Evolutionary conservation across 2,888 invertebrate genomes (phyloP).

Genomic region (Nomada flava): DNA sequence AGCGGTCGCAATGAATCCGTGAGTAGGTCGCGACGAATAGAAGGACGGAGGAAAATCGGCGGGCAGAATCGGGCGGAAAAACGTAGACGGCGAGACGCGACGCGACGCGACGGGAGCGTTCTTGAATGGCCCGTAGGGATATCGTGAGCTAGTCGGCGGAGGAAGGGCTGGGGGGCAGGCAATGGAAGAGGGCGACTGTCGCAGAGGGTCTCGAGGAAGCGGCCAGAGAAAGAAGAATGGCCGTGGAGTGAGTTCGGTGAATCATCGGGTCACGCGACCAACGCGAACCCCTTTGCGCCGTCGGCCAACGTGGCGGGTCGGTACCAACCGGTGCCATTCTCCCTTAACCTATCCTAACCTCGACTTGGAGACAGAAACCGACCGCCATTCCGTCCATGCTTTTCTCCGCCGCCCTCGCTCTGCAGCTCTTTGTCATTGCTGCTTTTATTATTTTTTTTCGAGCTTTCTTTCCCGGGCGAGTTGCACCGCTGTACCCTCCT

Average conservation of each 20-base stretch:
- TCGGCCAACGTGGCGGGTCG: slow-evolving; percentile 55
- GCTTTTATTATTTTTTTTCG: slow-evolving; percentile 33
- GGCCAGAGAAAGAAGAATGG: slow-evolving; percentile 45
- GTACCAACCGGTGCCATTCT: slow-evolving; percentile 78
- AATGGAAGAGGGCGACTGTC: slow-evolving; percentile 43
- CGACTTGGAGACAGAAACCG: slow-evolving; percentile 64
- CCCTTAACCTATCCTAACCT: slow-evolving; percentile 75
- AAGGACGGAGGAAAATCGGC: slow-evolving; percentile 37
- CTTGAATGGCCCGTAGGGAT: slow-evolving; percentile 67
- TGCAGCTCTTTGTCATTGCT: slow-evolving; percentile 7
- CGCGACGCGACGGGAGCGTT: slow-evolving; percentile 35
- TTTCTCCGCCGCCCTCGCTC: background rate
- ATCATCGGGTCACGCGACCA: slow-evolving; percentile 83
- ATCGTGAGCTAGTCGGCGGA: slow-evolving; percentile 57
- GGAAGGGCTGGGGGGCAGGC: slow-evolving; percentile 61
- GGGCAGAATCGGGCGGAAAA: slow-evolving; percentile 26
- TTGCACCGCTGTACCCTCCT: background rate
- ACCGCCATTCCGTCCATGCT: slow-evolving; percentile 27
- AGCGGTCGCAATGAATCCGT: slow-evolving; percentile 48
- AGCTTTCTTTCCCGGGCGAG: background rate
- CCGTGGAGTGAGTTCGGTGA: slow-evolving; percentile 73
- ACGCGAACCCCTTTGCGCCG: slow-evolving; percentile 58
- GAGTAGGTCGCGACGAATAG: slow-evolving; percentile 29
- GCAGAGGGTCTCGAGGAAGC: slow-evolving; percentile 40
- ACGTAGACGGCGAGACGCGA: slow-evolving; percentile 34